These are phyloP conservation scores for Dendropsophus ebraccatus DNA, from an alignment of 2,113 vertebrate species.

Conservation along the genomic window DNA sequence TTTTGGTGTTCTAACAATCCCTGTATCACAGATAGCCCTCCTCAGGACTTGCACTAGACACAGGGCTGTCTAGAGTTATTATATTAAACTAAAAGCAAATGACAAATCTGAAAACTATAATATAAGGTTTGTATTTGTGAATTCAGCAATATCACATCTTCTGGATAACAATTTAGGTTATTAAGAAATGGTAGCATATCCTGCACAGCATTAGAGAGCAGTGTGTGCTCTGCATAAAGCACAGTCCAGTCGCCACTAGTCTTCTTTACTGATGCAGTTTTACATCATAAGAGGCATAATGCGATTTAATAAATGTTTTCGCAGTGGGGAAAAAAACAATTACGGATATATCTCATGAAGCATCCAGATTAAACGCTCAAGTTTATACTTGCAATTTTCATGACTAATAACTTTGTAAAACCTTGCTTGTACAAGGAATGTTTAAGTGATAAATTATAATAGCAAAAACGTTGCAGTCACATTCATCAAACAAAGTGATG, in stretches of 20 bases:
- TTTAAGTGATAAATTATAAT: constrained; percentile 59
- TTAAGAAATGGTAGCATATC: constrained; percentile 23
- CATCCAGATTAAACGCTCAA: constrained; percentile 56
- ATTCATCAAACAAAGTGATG: constrained; percentile 55
- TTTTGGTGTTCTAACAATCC: too few relatives aligned
- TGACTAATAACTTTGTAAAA: constrained; percentile 58
- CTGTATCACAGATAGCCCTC: too few relatives aligned
- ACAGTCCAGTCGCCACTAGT: background rate
- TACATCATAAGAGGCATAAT: constrained; percentile 56
- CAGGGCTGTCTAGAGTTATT: too few relatives aligned
- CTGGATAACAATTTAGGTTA: background rate
- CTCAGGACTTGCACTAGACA: too few relatives aligned
- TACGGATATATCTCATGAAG: constrained; percentile 56
- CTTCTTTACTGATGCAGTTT: constrained; percentile 48
- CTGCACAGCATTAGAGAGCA: constrained; percentile 10
- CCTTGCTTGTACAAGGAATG: constrained; percentile 55
- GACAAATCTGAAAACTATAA: too few relatives aligned
- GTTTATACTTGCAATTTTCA: constrained; percentile 59
- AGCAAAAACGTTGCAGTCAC: constrained; percentile 57
- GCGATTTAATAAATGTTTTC: constrained; percentile 57
- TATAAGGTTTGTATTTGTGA: background rate
- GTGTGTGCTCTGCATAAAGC: constrained; percentile 20
- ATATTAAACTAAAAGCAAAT: too few relatives aligned
- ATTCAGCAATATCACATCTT: background rate
- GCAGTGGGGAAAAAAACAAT: constrained; percentile 52